Percentiles rank a stretch among this genome's conserved stretches.
These are phyloP conservation scores for Heterohyrax brucei DNA, from an alignment of 2,797 vertebrate species.

Conservation along the genomic window DNA sequence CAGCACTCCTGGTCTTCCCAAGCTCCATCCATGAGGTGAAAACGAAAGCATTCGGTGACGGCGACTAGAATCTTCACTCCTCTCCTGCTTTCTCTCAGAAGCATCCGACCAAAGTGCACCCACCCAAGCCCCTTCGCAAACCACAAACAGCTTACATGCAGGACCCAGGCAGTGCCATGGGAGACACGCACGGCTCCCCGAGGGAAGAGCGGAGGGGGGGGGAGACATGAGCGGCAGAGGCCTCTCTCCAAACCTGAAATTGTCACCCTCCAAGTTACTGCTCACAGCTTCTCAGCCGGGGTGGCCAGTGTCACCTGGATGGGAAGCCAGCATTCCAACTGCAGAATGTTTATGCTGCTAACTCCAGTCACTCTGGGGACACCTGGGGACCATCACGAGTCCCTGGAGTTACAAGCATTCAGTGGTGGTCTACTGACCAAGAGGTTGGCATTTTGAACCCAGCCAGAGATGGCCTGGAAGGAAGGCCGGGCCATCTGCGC, in stretches of 20 bases:
- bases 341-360: neutral
- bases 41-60: neutral
- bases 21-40: neutral
- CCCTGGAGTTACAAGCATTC: too few relatives aligned
- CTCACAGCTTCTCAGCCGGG: too few relatives aligned
- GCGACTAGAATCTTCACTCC: neutral
- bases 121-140: neutral
- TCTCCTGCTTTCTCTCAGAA: slow-evolving; percentile 23
- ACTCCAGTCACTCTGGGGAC: neutral
- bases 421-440: too few relatives aligned
- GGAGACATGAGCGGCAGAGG: neutral
- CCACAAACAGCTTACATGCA: neutral
- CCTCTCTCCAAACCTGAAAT: neutral
- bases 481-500: too few relatives aligned
- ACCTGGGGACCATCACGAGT: neutral
- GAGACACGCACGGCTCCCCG: neutral
- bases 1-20: neutral
- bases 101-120: neutral
- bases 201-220: neutral
- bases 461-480: too few relatives aligned
- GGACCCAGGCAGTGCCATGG: neutral
- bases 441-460: too few relatives aligned
- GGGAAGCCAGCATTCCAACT: neutral
- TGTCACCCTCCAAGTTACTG: neutral
- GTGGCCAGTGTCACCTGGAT: neutral